Conservation (phyloP, 2,888 invertebrate genomes). For the Callyntrura guangdongensis region DNA sequence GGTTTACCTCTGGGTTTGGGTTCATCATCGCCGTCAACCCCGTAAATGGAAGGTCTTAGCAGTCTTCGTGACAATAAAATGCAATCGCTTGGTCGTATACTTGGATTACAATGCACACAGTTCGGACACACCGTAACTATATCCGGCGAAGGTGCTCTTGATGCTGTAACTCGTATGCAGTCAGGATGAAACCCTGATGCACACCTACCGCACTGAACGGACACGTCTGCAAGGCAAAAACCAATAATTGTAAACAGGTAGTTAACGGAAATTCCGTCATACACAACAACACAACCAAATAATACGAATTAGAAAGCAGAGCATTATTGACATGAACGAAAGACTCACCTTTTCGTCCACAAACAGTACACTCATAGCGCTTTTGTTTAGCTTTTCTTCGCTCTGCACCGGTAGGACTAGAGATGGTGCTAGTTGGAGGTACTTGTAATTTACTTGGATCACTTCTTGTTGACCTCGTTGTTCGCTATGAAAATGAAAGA, state of each 20-base stretch:
- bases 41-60: constrained; percentile 70
- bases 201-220: constrained; percentile 80
- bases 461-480: constrained; percentile 57
- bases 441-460: constrained; percentile 67
- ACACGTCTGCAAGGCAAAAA: constrained; percentile 64
- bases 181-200: constrained; percentile 79
- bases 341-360: constrained; percentile 64
- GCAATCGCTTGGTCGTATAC: constrained; percentile 63
- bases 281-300: neutral
- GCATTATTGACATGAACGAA: neutral
- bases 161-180: constrained; percentile 82
- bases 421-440: neutral
- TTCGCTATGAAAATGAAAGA: constrained; percentile 32
- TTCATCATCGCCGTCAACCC: neutral
- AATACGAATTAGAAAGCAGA: neutral
- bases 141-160: constrained; percentile 76
- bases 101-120: constrained; percentile 73
- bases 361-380: constrained; percentile 66
- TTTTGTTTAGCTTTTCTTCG: constrained; percentile 47
- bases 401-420: constrained; percentile 68
- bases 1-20: neutral
- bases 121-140: constrained; percentile 80
- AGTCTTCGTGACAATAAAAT: constrained; percentile 63
- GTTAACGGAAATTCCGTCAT: neutral
- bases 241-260: neutral